Conservation (phyloP, 1,140 invertebrate genomes). For the Portunus trituberculatus region DNA sequence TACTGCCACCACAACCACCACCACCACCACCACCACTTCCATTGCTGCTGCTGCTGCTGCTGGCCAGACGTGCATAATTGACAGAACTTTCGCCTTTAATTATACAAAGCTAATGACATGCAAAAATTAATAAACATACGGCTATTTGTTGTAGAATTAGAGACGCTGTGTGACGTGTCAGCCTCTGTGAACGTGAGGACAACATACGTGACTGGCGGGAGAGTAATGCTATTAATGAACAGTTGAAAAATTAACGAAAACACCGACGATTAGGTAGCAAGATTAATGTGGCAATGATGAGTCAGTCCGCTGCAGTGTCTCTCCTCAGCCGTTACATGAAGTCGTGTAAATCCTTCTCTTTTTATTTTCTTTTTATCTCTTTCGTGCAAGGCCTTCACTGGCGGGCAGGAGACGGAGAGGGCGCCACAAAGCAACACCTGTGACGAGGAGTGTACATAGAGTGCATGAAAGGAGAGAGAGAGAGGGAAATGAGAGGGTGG, state of each 20-base stretch:
- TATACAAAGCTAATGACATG: too few relatives aligned
- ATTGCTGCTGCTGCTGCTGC: too few relatives aligned
- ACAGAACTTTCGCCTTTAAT: too few relatives aligned
- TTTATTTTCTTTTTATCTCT: too few relatives aligned
- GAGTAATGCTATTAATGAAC: neutral
- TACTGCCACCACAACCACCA: too few relatives aligned
- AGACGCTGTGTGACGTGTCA: neutral
- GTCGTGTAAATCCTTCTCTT: too few relatives aligned
- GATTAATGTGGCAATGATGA: neutral
- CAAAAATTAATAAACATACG: too few relatives aligned
- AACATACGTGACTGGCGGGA: neutral
- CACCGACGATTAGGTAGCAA: neutral
- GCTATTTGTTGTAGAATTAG: too few relatives aligned
- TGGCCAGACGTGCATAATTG: too few relatives aligned
- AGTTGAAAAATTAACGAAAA: neutral
- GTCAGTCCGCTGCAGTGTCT: neutral
- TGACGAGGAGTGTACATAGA: neutral
- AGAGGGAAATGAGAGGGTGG: slow-evolving; percentile 4
- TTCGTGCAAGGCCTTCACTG: neutral
- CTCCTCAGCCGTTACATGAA: too few relatives aligned
- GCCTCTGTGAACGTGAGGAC: neutral
- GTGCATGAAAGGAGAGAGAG: neutral
- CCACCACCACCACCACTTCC: too few relatives aligned
- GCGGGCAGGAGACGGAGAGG: neutral
- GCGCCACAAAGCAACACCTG: neutral